Base-by-base conservation (phyloP, 2,888 invertebrate genomes). In the Itoplectis maculator region DNA sequence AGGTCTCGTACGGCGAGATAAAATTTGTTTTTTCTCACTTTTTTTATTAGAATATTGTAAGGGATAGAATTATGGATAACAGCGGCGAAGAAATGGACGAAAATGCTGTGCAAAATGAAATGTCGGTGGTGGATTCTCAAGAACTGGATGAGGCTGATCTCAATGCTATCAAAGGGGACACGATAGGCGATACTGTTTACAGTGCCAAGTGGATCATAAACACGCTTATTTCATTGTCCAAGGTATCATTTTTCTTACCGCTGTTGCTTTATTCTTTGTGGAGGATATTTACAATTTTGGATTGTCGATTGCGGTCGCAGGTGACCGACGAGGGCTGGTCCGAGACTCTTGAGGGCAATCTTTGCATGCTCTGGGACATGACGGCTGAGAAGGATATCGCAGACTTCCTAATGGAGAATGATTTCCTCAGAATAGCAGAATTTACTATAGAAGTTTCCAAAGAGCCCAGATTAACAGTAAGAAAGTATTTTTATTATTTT, bases 351-450 rank as follows among this genome's bases (percentile, higher is more conserved):
- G 97, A 97, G 93, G 94, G 95, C 29, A 96, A 97, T 88, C 93
- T 97, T 47, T 96, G 97, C 89, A 95, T 95, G 6, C 91, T 97
- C 0, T 97, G 97, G 97, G 97, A 97, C 87, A 97, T 97, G 97
- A 96, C 97, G 0, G 94, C 96, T 0, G 96, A 97, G 86, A 94
- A 95, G 84, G 97, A 97, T 89, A 96, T 97, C 0, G 96, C 96
- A 9, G 89, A 94, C 54, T 96, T 96, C 88, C 93, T 97, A 11
- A 92, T 96, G 75, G 94, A 95, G 86, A 95, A 96, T 82, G 94
- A 96, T 82, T 95, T 95, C 79, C 93, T 96, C 4, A 95, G 95
- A 75, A 93, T 97, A 18, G 95, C 96, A 15, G 93, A 94, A 85
- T 94, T 94, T 78, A 94, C 94, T 0, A 89, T 96, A 65, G 93